Evolutionary conservation across 2,888 invertebrate species (phyloP).

Genomic region (Scaptomyza polygonia): DNA sequence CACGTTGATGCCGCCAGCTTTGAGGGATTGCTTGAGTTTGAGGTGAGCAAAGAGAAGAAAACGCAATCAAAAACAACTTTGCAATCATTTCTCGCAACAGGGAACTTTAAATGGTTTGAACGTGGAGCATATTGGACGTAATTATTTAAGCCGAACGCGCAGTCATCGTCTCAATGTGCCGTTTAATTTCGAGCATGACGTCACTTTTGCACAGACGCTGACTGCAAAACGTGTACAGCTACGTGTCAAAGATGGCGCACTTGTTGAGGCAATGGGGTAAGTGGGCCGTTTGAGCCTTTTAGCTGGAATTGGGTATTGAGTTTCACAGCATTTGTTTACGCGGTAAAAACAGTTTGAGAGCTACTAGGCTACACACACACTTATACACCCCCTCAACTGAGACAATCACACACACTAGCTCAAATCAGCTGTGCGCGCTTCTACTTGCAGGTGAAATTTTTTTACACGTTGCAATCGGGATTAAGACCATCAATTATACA

Average conservation of each 20-base stretch:
- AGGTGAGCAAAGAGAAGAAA: slow-evolving; percentile 51
- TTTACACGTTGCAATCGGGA: slow-evolving; percentile 58
- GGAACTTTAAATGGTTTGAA: slow-evolving; percentile 85
- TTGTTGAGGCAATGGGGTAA: slow-evolving; percentile 79
- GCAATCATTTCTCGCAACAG: slow-evolving; percentile 72
- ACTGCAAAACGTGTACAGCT: slow-evolving; percentile 69
- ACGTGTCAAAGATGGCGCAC: slow-evolving; percentile 71
- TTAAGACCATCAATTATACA: neutral
- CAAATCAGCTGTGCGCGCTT: slow-evolving; percentile 70
- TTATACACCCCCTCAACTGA: slow-evolving; percentile 6
- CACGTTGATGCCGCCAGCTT: slow-evolving; percentile 67
- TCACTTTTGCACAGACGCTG: slow-evolving; percentile 75
- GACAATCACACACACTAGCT: slow-evolving; percentile 24
- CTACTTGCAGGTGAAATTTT: slow-evolving; percentile 68
- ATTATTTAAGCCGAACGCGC: slow-evolving; percentile 85
- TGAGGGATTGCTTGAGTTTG: slow-evolving; percentile 75
- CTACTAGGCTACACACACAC: slow-evolving; percentile 43
- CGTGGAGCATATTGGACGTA: slow-evolving; percentile 84
- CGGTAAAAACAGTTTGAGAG: slow-evolving; percentile 67
- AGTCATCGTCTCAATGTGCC: slow-evolving; percentile 84
- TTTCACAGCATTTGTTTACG: slow-evolving; percentile 75
- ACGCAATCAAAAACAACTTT: neutral
- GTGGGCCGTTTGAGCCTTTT: slow-evolving; percentile 35
- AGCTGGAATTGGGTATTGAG: slow-evolving; percentile 51
- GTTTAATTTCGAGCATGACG: slow-evolving; percentile 84